These are phyloP conservation scores for Drosophila ercepeae DNA, from an alignment of 1,140 invertebrate genomes.

Conservation along the genomic window DNA sequence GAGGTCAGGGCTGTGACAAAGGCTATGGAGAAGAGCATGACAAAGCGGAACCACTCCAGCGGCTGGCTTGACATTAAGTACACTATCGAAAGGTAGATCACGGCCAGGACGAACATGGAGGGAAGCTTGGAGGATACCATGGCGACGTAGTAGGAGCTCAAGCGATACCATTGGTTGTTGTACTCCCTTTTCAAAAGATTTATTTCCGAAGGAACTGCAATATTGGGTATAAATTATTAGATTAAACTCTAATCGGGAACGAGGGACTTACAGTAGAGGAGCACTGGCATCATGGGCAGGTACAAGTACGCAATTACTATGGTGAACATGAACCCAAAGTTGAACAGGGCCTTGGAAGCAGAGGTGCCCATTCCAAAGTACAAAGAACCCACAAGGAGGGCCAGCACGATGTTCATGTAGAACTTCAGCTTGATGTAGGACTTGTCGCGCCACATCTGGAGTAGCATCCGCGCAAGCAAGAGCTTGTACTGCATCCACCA, in stretches of 20 bases:
- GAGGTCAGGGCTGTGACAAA: constrained; percentile 89
- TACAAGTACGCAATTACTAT: constrained; percentile 91
- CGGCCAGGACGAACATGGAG: constrained; percentile 88
- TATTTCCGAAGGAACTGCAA: constrained; percentile 94
- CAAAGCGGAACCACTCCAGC: constrained; percentile 89
- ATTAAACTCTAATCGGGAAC: accelerated
- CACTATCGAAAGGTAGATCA: constrained; percentile 91
- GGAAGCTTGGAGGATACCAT: constrained; percentile 90
- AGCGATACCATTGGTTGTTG: constrained; percentile 96
- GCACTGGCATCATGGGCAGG: constrained; percentile 91
- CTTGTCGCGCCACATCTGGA: constrained; percentile 90
- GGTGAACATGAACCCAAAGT: constrained; percentile 92
- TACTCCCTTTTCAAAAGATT: constrained; percentile 94
- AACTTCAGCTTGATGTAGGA: constrained; percentile 89
- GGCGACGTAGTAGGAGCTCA: constrained; percentile 95
- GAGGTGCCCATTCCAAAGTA: constrained; percentile 90
- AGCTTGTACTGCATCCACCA: constrained; percentile 88
- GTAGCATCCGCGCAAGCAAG: constrained; percentile 87
- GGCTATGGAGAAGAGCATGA: constrained; percentile 88
- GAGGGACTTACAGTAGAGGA: constrained; percentile 89
- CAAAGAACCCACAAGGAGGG: constrained; percentile 88
- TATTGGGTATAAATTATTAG: background rate
- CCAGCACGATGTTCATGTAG: constrained; percentile 88
- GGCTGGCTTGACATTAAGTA: constrained; percentile 95
- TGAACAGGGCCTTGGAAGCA: constrained; percentile 91